Percentiles rank a stretch among this genome's conserved stretches.
These are phyloP conservation scores for Platichthys flesus DNA, from an alignment of 2,113 vertebrate genomes.

Conservation along the genomic window DNA sequence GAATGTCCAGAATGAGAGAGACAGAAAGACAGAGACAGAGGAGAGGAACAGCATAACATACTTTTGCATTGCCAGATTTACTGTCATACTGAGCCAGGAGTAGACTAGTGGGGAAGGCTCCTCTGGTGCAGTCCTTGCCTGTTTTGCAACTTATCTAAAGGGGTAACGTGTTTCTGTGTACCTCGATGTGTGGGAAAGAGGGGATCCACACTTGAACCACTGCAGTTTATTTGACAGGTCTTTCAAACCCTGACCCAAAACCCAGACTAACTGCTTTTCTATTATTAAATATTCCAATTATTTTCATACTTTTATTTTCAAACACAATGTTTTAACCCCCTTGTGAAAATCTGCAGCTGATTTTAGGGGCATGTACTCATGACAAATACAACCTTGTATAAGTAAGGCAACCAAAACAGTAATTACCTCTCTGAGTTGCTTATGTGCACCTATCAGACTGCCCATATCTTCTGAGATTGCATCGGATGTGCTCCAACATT, in stretches of 20 bases:
- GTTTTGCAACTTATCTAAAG: constrained; percentile 41
- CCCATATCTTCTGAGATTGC: background rate
- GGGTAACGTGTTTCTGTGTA: constrained; percentile 34
- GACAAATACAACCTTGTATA: background rate
- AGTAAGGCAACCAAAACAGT: too few relatives aligned
- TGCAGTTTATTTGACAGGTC: background rate
- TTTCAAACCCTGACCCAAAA: background rate
- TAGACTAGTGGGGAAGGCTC: constrained; percentile 39
- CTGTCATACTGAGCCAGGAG: constrained; percentile 48
- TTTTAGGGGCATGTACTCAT: background rate
- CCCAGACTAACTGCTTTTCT: background rate
- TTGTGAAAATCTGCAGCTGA: background rate
- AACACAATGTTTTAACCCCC: too few relatives aligned
- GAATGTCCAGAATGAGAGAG: constrained; percentile 60
- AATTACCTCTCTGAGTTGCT: too few relatives aligned
- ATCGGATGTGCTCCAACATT: background rate
- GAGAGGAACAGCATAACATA: constrained; percentile 33
- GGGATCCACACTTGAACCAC: constrained; percentile 7
- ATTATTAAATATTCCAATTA: background rate
- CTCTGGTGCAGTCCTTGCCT: constrained; percentile 29
- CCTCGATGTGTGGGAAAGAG: constrained; percentile 5
- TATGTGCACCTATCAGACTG: too few relatives aligned
- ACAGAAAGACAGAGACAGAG: constrained; percentile 48
- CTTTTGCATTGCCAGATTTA: constrained; percentile 53
- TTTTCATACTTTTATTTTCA: too few relatives aligned